Base-by-base conservation (phyloP, 2,888 invertebrate genomes). In the Drosophila parthenogenetica region DNA sequence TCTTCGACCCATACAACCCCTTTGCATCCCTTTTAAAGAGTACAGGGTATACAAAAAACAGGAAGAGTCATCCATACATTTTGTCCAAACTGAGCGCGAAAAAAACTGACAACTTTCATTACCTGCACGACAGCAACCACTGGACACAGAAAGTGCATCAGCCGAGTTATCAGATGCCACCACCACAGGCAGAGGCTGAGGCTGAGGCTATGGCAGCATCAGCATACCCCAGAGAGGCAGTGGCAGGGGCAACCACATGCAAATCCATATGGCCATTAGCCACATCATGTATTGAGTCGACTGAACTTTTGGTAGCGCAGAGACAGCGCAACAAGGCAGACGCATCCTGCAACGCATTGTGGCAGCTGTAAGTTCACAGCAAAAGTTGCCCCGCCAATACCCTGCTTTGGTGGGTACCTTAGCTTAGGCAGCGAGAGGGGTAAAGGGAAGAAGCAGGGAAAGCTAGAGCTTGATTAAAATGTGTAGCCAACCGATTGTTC, bases 51-150 rank as follows among this genome's bases (percentile, higher is more conserved):
- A 22, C 29, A 29, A 29, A 29, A 32, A 39, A 14, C 7, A 11
- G 17, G 5, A 7, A 11, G 25, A 25, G 32, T 2, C 43, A 45
- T 22, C n/a, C 25, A 45, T 29, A 25, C 46, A 46, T 46, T 45
- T 35, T 42, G 49, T 29, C 53, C 55, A 32, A 35, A 57, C 54
- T 4, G 1, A 16, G 13, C n/a, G 5, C 22, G 19, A 5, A 19
- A 25, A 19, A 49, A 68, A 61, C 63, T 74, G 79, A 75, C 60
- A 74, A 75, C 79, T 79, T 75, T 75, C 79, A 64, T 75, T 75
- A 75, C 75, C 75, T 75, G 75, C 61, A 43, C 50, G 67, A 49
- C 59, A 75, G 53, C 75, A 73, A 78, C 74, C 79, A 75, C 74
- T 67, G 74, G 67, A 42, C 73, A 39, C 16, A 40, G 25, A 53